Evolutionary conservation across 1,140 invertebrate species (phyloP).

Genomic region (Laupala kohalensis): DNA sequence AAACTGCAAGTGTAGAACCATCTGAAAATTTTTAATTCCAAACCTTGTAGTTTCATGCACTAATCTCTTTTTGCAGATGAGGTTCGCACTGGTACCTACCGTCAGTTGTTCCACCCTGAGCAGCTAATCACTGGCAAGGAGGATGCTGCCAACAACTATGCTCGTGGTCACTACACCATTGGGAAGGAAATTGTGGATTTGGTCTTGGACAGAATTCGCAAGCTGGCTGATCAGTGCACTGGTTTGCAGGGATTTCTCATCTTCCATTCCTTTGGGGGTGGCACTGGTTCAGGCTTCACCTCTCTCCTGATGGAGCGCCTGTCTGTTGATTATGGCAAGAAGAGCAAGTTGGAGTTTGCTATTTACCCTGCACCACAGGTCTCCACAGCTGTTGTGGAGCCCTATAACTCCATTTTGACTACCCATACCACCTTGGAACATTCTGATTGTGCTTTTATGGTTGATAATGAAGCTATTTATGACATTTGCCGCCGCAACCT

Average conservation of each 20-base stretch:
- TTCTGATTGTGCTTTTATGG: constrained; percentile 79
- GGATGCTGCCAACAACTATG: constrained; percentile 68
- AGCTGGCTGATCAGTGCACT: constrained; percentile 66
- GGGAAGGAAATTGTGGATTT: constrained; percentile 63
- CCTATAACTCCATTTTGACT: constrained; percentile 51
- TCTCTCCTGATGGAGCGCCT: constrained; percentile 53
- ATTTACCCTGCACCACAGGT: constrained; percentile 55
- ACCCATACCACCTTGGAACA: constrained; percentile 62
- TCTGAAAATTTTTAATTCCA: no score
- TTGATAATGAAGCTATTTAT: constrained; percentile 83
- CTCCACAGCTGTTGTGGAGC: constrained; percentile 51
- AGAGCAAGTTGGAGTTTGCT: constrained; percentile 53
- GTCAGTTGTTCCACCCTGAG: constrained; percentile 44
- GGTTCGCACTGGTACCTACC: constrained; percentile 41
- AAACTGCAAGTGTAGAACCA: no score
- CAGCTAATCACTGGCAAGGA: constrained; percentile 51
- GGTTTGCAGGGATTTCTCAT: constrained; percentile 70
- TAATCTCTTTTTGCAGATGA: constrained; percentile 33
- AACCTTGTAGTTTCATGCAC: no score
- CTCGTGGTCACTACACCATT: constrained; percentile 65
- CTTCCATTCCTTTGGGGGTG: constrained; percentile 83
- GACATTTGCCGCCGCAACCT: constrained; percentile 81
- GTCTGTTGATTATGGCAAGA: constrained; percentile 54
- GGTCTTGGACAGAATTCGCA: constrained; percentile 53
- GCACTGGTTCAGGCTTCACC: constrained; percentile 65